Percentiles rank a stretch among this genome's conserved stretches.
These are phyloP conservation scores for Brienomyrus longianalis DNA, from an alignment of 2,113 vertebrate species.

Conservation along the genomic window DNA sequence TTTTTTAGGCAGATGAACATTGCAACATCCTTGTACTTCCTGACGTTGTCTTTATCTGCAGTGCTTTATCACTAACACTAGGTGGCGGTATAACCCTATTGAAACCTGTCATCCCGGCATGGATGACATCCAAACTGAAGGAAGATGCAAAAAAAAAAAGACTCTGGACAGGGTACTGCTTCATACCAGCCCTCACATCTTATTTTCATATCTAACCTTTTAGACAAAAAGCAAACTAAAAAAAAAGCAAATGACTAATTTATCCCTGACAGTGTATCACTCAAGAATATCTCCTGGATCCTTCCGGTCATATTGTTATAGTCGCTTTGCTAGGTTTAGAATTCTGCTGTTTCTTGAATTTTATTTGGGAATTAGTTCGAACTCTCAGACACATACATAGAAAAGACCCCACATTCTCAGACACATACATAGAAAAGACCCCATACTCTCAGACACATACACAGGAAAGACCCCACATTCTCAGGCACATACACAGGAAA, in stretches of 20 bases:
- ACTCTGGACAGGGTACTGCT: too few species aligned
- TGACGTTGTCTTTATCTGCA: background rate
- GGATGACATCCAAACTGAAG: background rate
- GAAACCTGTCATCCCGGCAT: background rate
- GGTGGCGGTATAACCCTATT: background rate
- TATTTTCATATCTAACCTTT: too few species aligned
- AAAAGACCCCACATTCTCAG: too few species aligned
- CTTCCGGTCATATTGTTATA: background rate
- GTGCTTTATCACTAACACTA: background rate
- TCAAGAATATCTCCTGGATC: background rate
- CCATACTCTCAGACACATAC: too few species aligned
- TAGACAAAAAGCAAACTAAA: too few species aligned
- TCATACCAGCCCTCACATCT: too few species aligned
- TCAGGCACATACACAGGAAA: too few species aligned
- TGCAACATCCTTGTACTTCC: background rate
- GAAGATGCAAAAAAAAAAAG: background rate
- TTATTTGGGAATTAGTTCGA: background rate
- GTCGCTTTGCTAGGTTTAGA: background rate
- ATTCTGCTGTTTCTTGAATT: background rate
- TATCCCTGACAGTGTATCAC: background rate
- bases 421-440: too few species aligned
- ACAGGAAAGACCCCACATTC: too few species aligned
- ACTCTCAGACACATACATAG: background rate
- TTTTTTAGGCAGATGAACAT: background rate
- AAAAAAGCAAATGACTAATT: background rate